Conservation (phyloP, 1,140 invertebrate species). For the Armadillidium nasatum region DNA sequence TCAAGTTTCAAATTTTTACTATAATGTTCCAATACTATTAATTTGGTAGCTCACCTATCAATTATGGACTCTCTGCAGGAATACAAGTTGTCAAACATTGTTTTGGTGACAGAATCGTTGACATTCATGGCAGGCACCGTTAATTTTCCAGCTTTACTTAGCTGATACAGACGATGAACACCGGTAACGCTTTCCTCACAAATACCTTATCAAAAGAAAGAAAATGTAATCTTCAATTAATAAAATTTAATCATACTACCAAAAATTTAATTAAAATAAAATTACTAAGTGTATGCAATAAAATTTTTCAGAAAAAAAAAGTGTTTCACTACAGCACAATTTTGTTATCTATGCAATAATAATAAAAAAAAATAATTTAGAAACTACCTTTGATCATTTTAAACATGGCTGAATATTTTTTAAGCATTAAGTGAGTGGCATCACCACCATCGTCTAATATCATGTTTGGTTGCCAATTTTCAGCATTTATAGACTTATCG, state of each 20-base stretch:
- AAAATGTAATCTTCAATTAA: constrained; percentile 17
- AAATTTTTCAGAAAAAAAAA: too few species aligned
- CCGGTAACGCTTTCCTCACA: constrained; percentile 97
- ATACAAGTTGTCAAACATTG: constrained; percentile 97
- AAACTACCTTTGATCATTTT: constrained; percentile 82
- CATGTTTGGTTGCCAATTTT: constrained; percentile 98
- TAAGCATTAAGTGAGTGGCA: constrained; percentile 92
- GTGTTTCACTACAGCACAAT: too few species aligned
- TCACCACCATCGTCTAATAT: constrained; percentile 97
- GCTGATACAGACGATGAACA: constrained; percentile 91
- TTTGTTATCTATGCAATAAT: too few species aligned
- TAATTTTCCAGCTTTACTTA: constrained; percentile 89
- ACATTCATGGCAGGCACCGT: constrained; percentile 99
- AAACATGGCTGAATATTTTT: constrained; percentile 92
- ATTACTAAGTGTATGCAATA: too few species aligned
- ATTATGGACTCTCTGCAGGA: constrained; percentile 84
- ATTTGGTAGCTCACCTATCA: constrained; percentile 64
- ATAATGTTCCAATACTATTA: too few species aligned
- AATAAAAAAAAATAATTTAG: background rate
- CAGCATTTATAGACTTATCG: constrained; percentile 83
- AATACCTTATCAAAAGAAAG: constrained; percentile 63
- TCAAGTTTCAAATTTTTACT: too few species aligned
- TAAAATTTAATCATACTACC: too few species aligned
- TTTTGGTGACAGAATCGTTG: constrained; percentile 97
- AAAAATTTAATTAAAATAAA: too few species aligned